Conservation (phyloP, 2,888 invertebrate genomes). For the Zelleria hepariella region DNA sequence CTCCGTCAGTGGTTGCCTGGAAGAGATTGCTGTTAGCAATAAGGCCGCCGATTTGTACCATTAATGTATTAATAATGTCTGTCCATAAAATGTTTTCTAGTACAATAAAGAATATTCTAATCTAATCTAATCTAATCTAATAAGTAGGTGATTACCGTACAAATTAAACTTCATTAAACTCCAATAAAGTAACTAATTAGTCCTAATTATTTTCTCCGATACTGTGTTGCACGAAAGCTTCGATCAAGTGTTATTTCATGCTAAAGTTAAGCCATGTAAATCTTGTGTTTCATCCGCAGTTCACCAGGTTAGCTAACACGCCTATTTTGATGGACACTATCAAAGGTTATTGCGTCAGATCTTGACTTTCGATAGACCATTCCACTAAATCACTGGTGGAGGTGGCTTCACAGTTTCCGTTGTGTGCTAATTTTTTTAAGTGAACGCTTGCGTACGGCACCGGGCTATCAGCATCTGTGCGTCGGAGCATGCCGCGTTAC, state of each 20-base stretch:
- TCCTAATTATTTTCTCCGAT: not conserved
- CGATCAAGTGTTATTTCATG: not conserved
- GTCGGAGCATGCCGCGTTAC: constrained; percentile 48
- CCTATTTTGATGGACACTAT: constrained; percentile 1
- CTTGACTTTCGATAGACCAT: constrained; percentile 2
- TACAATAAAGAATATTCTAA: no score
- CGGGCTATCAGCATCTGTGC: constrained; percentile 57
- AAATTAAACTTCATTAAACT: not conserved
- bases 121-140: no score
- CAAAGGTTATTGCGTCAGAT: constrained; percentile 4
- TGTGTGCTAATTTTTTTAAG: constrained; percentile 64
- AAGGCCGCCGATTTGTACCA: no score
- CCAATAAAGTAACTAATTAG: not conserved
- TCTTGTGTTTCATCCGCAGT: not conserved
- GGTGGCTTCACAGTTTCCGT: constrained; percentile 41
- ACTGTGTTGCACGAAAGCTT: not conserved
- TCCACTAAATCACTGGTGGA: not conserved
- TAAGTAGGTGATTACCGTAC: no score
- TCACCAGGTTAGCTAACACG: not conserved
- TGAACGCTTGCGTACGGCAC: constrained; percentile 41
- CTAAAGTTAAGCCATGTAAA: not conserved
- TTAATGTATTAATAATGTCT: no score
- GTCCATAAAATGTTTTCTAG: no score
- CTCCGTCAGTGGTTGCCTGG: no score
- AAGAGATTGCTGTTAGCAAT: no score